Conservation (phyloP, 2,113 vertebrate species). For the Cynocephalus volans region DNA sequence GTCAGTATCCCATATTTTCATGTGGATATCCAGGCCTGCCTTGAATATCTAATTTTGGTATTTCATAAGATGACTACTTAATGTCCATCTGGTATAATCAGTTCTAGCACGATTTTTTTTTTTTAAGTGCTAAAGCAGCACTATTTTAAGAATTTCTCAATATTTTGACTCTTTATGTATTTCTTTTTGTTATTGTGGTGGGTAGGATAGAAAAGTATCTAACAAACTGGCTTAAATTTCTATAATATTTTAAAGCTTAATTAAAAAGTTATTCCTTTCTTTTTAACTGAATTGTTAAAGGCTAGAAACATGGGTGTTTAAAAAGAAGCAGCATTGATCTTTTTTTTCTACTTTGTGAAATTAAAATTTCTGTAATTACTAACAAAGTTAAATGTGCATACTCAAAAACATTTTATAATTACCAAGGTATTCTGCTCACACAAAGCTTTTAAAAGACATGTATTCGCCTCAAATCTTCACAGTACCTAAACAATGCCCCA, state of each 20-base stretch:
- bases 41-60: not conserved
- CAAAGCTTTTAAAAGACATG: constrained; percentile 15
- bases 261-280: constrained; percentile 50
- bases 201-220: not conserved
- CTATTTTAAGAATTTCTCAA: constrained; percentile 38
- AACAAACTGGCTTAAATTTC: constrained; percentile 30
- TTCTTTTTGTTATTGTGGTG: not conserved
- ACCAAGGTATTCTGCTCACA: not conserved
- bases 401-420: not conserved
- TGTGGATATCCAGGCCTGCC: not conserved
- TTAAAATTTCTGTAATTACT: constrained; percentile 52
- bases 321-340: constrained; percentile 42
- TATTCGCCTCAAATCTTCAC: not conserved
- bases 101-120: not conserved
- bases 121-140: not conserved
- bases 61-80: constrained; percentile 9
- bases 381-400: constrained; percentile 37
- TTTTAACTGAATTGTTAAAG: constrained; percentile 32
- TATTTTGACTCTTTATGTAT: not conserved
- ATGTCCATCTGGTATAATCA: not conserved
- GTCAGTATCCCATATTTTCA: not conserved
- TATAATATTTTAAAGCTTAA: constrained; percentile 53
- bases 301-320: constrained; percentile 36
- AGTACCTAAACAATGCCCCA: not conserved
- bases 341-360: constrained; percentile 40